Conservation (phyloP, 2,797 vertebrate species). For the Aldrovandia affinis region DNA sequence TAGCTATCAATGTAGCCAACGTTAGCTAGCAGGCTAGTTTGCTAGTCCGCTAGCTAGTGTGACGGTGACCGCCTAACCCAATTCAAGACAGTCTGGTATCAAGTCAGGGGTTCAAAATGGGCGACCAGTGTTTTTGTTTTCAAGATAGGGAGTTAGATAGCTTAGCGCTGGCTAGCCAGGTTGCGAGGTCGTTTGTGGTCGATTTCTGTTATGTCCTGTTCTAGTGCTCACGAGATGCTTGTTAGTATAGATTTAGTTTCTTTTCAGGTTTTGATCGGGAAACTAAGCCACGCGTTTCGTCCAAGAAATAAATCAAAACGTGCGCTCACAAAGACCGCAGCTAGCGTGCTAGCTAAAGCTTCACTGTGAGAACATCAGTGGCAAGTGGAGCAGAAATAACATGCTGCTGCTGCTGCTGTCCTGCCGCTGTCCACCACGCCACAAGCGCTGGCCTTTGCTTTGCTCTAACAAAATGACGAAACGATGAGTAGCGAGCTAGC, state of each 20-base stretch:
- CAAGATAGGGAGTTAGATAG: constrained; percentile 2
- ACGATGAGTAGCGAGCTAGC: not conserved
- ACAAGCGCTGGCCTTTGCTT: not conserved
- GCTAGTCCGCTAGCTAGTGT: constrained; percentile 52
- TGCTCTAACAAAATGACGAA: not conserved
- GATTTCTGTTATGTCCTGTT: not conserved
- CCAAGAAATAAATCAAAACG: not conserved
- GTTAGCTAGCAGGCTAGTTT: constrained; percentile 40
- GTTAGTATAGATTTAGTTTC: not conserved
- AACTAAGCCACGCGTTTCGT: not conserved
- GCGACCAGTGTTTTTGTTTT: constrained; percentile 36
- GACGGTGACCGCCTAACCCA: constrained; percentile 79
- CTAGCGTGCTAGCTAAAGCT: constrained; percentile 2
- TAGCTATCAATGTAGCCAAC: constrained; percentile 52
- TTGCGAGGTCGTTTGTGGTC: not conserved
- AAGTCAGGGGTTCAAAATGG: constrained; percentile 31
- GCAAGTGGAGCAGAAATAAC: constrained; percentile 5
- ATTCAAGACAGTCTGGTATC: constrained; percentile 53
- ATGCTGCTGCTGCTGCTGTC: not conserved
- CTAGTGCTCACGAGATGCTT: not conserved
- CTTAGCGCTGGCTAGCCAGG: not conserved
- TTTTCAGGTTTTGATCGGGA: not conserved
- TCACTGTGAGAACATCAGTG: not conserved
- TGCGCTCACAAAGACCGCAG: not conserved
- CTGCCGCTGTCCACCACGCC: constrained; percentile 12